Conservation (phyloP, 2,113 vertebrate genomes). For the Phrynocephalus versicolor region DNA sequence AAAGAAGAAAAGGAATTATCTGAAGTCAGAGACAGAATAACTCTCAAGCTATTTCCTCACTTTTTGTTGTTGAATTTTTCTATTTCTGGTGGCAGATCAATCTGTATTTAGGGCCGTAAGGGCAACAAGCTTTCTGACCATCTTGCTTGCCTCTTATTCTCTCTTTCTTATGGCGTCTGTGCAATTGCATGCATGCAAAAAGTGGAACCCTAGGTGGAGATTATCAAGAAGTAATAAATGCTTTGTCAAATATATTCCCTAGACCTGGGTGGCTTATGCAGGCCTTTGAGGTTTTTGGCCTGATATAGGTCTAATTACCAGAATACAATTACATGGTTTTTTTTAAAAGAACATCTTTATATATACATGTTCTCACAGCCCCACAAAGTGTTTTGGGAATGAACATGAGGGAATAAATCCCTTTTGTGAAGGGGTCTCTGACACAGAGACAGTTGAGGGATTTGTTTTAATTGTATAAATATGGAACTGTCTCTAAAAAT, state of each 20-base stretch:
- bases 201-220: neutral
- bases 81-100: neutral
- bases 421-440: neutral
- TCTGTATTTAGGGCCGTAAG: neutral
- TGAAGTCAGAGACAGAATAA: too few species aligned
- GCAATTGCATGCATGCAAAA: neutral
- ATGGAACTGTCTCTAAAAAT: neutral
- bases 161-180: neutral
- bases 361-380: neutral
- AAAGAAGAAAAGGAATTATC: too few species aligned
- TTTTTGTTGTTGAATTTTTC: too few species aligned
- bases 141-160: neutral
- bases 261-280: neutral
- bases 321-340: neutral
- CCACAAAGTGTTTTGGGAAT: slow-evolving; percentile 6
- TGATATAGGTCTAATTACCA: neutral
- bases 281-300: neutral
- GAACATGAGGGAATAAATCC: slow-evolving; percentile 1
- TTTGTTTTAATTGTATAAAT: neutral
- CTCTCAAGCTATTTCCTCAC: too few species aligned
- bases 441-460: neutral
- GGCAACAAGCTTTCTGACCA: neutral
- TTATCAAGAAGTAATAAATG: neutral
- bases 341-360: neutral
- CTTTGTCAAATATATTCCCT: neutral